phyloP scores from a whole-genome alignment of 2,113 vertebrate genomes.

The Ovibos moschatus region DNA sequence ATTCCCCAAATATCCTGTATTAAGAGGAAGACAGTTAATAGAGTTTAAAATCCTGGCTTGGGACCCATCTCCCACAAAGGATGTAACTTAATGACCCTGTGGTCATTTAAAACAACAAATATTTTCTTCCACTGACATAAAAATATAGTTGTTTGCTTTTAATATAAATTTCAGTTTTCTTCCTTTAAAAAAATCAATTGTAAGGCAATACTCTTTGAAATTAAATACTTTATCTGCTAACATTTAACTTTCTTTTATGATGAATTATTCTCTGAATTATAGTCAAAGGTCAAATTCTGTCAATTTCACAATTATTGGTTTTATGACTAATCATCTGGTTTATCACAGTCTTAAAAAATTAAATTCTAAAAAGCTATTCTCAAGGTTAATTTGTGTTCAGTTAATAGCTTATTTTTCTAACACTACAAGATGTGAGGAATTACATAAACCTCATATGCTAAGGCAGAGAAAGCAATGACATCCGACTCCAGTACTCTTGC shows the following conservation, averaged over 20 bases:
- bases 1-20: constrained; percentile 55
- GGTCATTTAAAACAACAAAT: constrained; percentile 50
- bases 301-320: constrained; percentile 29
- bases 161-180: constrained; percentile 37
- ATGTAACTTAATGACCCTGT: constrained; percentile 71
- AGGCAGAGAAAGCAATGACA: not conserved
- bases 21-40: constrained; percentile 48
- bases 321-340: constrained; percentile 35
- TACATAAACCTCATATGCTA: not conserved
- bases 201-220: constrained; percentile 24
- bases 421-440: not conserved
- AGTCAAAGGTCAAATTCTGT: constrained; percentile 41
- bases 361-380: constrained; percentile 23
- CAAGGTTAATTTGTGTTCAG: constrained; percentile 18
- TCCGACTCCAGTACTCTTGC: no score
- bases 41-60: constrained; percentile 54
- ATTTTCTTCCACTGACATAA: constrained; percentile 41
- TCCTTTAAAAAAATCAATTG: constrained; percentile 45
- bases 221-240: constrained; percentile 8
- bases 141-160: constrained; percentile 71
- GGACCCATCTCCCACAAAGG: constrained; percentile 56
- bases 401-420: constrained; percentile 26
- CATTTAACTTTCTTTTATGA: constrained; percentile 59
- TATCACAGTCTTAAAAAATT: constrained; percentile 29
- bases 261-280: constrained; percentile 12